Conservation (phyloP, 2,888 invertebrate genomes). For the Mythimna lalbum region DNA sequence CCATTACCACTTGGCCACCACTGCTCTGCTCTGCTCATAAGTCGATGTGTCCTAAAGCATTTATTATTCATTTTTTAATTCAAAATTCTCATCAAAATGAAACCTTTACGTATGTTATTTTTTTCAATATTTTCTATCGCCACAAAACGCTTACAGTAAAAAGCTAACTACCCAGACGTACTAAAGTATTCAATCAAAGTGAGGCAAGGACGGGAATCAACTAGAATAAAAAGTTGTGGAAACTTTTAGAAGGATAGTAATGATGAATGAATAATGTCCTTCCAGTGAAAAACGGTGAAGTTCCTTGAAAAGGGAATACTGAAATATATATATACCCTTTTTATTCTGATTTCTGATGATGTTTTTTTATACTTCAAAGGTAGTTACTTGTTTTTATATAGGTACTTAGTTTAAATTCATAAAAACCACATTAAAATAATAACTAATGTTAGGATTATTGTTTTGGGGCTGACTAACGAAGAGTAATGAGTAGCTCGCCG, state of each 20-base stretch:
- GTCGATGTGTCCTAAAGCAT: no score
- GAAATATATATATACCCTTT: slow-evolving; percentile 25
- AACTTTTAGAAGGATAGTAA: slow-evolving; percentile 55
- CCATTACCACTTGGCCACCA: no score
- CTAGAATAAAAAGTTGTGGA: slow-evolving; percentile 32
- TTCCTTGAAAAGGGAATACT: slow-evolving; percentile 23
- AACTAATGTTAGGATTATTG: no score
- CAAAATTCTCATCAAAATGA: neutral
- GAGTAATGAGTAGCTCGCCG: no score
- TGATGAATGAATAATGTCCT: slow-evolving; percentile 41
- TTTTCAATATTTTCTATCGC: neutral
- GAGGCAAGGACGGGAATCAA: slow-evolving; percentile 27
- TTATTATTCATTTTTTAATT: no score
- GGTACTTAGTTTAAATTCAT: neutral
- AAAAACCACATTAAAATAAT: no score
- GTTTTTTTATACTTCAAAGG: neutral
- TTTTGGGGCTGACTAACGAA: no score
- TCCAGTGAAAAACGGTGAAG: slow-evolving; percentile 1
- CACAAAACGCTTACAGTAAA: neutral
- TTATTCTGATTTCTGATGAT: neutral
- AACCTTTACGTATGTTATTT: neutral
- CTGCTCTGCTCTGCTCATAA: no score
- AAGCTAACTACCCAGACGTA: slow-evolving; percentile 5
- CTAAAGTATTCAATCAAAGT: slow-evolving; percentile 39
- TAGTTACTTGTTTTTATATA: neutral